Conservation (phyloP, 2,888 invertebrate species). For the Idaea biselata region DNA sequence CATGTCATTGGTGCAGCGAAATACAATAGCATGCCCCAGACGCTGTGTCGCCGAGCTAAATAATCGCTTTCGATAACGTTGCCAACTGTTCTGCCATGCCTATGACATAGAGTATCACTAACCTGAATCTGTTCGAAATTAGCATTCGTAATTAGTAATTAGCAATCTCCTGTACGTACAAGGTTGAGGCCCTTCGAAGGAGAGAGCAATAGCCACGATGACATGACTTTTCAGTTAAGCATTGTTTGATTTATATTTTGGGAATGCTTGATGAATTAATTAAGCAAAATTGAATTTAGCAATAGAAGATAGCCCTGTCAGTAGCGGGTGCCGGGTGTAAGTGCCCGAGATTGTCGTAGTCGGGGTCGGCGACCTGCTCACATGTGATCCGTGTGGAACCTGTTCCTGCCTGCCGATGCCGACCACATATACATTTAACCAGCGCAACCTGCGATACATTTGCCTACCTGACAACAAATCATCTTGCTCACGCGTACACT, state of each 20-base stretch:
- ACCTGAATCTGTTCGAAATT: not conserved
- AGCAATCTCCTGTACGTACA: not conserved
- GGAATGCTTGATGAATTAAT: not conserved
- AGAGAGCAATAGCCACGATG: conserved; percentile 1
- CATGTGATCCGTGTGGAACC: conserved; percentile 71
- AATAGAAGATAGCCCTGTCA: conserved; percentile 20
- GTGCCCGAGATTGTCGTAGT: conserved; percentile 58
- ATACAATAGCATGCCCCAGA: conserved; percentile 64
- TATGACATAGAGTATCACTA: not conserved
- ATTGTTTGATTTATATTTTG: not conserved
- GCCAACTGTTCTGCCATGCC: conserved; percentile 45
- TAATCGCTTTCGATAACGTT: conserved; percentile 53
- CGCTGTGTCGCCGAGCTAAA: conserved; percentile 65
- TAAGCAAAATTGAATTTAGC: not conserved
- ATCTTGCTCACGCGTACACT: conserved; percentile 22
- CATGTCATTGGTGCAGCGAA: conserved; percentile 62
- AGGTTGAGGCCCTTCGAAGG: not conserved
- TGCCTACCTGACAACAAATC: conserved; percentile 40
- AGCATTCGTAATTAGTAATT: not conserved
- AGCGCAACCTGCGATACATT: conserved; percentile 40
- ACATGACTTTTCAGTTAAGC: not conserved
- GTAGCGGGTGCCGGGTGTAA: conserved; percentile 40
- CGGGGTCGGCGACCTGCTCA: conserved; percentile 67
- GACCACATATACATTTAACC: conserved; percentile 54
- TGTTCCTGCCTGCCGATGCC: conserved; percentile 53